Base-by-base conservation (phyloP, 2,797 vertebrate genomes). In the Chloroceryle amazona region DNA sequence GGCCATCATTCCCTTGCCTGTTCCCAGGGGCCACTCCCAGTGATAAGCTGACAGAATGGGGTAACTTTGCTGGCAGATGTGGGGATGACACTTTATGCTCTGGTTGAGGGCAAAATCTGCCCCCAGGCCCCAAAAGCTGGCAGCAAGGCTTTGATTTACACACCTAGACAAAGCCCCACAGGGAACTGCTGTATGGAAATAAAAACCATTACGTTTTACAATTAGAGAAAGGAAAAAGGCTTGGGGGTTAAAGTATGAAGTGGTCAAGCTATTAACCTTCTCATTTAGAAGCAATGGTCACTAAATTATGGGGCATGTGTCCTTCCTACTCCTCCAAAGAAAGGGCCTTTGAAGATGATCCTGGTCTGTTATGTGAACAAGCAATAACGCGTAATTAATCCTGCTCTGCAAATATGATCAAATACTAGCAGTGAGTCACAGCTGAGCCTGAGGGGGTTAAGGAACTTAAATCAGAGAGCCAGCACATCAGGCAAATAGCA, bases 261-360 rank as follows among this genome's bases (percentile, higher is more conserved):
- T 87, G 81, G 87, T 76, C 81, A 85, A 96, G 89, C 93, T 96
- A 96, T 97, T 96, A 89, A 93, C 93, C 90, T 95, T 87, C 85
- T 95, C 70, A 82, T 94, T 95, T 94, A 83, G 89, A 96, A 92
- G 68, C 62, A 95, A 86, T 86, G 62, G 81, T 94, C 74, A 91
- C 86, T 97, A 94, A 95, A 96, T 97, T 95, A 96, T 5, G 29
- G 92, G 62, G 70, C 66, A 85, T 54, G 63, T 79, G 66, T 72
- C 68, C 71, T 84, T 88, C 81, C 76, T 92, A 87, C 78, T 96
- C 55, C 91, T 96, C 42, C 63, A 81, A 85, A 92, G 81, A 67
- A 84, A 29, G 41, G 51, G 31, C 78, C 82, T 97, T 94, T 95
- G 88, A 97, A 97, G 55, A 94, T 70, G 85, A 95, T 89, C 47